Conservation (phyloP, 2,797 vertebrate species). For the Hapalemur alaotrensis region DNA sequence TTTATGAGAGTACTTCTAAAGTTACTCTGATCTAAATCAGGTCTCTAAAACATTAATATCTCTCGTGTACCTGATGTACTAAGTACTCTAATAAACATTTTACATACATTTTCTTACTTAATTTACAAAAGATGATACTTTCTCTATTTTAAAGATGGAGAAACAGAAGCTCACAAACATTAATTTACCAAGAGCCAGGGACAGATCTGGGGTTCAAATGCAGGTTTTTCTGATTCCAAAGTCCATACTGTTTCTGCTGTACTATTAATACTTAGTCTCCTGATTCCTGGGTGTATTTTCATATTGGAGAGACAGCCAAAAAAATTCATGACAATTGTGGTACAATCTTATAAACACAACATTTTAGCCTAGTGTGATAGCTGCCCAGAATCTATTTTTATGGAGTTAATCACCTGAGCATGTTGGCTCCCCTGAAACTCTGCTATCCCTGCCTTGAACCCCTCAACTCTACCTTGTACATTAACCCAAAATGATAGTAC, state of each 20-base stretch:
- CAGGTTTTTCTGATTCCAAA: background rate
- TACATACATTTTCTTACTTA: background rate
- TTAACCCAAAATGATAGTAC: background rate
- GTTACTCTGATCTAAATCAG: background rate
- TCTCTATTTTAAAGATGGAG: background rate
- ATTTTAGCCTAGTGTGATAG: conserved; percentile 14
- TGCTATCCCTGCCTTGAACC: background rate
- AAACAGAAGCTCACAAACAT: background rate
- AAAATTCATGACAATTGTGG: background rate
- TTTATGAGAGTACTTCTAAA: background rate
- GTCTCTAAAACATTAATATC: conserved; percentile 2
- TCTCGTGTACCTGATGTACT: background rate
- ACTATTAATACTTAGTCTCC: background rate
- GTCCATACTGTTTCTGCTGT: background rate
- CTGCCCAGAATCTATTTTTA: conserved; percentile 9
- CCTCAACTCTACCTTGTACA: background rate
- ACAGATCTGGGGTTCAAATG: background rate
- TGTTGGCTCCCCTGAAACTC: background rate
- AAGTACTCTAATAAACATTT: conserved; percentile 24
- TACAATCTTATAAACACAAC: background rate
- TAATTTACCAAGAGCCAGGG: background rate
- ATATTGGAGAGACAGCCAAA: background rate
- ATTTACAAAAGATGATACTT: conserved; percentile 4
- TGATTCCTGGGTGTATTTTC: background rate
- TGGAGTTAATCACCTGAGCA: background rate